phyloP scores from a whole-genome alignment of 2,113 vertebrate genomes.

The Trochalopteron elliotii region DNA sequence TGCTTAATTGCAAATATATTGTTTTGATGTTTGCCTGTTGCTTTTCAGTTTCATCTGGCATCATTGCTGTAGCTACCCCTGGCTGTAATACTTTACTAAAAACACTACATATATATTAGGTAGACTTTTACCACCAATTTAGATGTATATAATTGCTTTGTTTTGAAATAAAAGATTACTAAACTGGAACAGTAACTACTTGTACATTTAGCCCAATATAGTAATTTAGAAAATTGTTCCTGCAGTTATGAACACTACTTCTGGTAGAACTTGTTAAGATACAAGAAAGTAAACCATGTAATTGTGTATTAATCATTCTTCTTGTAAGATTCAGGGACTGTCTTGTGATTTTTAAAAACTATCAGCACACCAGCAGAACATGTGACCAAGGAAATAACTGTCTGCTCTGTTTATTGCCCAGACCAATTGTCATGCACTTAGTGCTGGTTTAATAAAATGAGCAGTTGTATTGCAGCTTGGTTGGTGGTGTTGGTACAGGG shows the following conservation, averaged over 20 bases:
- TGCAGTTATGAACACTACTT: neutral
- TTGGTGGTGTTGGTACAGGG: neutral
- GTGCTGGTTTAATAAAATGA: neutral
- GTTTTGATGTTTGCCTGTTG: neutral
- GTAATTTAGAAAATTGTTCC: neutral
- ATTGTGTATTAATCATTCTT: neutral
- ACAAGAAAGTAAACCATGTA: neutral
- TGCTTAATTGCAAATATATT: neutral
- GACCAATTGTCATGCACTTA: neutral
- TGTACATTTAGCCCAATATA: neutral
- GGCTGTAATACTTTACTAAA: neutral
- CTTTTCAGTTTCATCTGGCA: neutral
- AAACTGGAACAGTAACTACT: neutral
- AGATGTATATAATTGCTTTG: neutral
- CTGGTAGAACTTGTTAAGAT: neutral
- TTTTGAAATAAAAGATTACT: neutral
- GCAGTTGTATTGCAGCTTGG: neutral
- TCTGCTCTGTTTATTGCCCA: neutral
- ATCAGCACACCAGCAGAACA: neutral
- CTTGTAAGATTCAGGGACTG: neutral
- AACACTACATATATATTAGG: neutral
- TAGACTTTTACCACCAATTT: neutral
- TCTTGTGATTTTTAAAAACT: neutral
- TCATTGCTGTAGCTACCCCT: neutral
- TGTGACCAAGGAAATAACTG: neutral